phyloP scores from a whole-genome alignment of 2,888 invertebrate genomes.

The Acanthosepion esculentum region DNA sequence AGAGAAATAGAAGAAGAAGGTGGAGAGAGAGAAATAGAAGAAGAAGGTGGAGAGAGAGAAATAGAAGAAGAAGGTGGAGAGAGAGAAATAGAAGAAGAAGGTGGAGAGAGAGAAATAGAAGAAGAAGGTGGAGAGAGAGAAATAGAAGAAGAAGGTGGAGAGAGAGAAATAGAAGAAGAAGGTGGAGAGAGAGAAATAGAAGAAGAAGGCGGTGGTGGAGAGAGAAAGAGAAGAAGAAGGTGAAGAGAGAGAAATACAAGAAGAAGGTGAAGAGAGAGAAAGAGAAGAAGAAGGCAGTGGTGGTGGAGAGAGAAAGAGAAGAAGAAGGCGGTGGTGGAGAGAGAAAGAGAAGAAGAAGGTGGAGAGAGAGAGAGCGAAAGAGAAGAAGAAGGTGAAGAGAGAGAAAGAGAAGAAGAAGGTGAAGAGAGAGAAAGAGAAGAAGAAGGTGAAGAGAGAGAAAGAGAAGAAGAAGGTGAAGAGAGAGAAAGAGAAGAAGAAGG shows the following conservation, averaged over 20 bases:
- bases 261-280: too few species aligned
- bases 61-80: too few species aligned
- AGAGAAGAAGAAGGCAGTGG: too few species aligned
- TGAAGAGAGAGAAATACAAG: rapidly evolving
- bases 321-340: too few species aligned
- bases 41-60: too few species aligned
- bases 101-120: neutral
- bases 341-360: too few species aligned
- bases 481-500: rapidly evolving
- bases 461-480: neutral
- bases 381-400: neutral
- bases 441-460: rapidly evolving
- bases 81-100: neutral
- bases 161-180: rapidly evolving
- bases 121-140: too few species aligned
- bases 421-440: rapidly evolving
- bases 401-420: rapidly evolving
- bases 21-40: too few species aligned
- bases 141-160: rapidly evolving
- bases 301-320: too few species aligned
- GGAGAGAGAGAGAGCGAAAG: neutral
- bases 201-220: too few species aligned
- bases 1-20: too few species aligned
- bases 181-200: neutral
- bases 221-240: rapidly evolving